phyloP scores from a whole-genome alignment of 2,113 vertebrate species.

The Psephotus haematonotus region DNA sequence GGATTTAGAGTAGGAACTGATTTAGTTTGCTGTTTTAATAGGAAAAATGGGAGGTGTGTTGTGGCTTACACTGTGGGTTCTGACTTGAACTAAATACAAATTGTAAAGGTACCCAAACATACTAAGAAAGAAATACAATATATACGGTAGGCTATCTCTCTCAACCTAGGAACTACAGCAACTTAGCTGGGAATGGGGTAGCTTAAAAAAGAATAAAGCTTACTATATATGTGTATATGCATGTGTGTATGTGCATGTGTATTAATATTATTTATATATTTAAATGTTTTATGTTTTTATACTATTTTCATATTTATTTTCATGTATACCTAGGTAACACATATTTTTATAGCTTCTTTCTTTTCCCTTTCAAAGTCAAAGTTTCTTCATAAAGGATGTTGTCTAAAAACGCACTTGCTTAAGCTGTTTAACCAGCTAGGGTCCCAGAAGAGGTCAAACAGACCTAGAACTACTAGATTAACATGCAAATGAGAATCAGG shows the following conservation, averaged over 20 bases:
- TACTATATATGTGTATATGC: not conserved
- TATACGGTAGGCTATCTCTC: not conserved
- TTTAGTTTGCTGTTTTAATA: not conserved
- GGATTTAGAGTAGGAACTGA: not conserved
- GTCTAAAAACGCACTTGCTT: not conserved
- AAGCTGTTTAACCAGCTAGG: not conserved
- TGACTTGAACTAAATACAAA: not conserved
- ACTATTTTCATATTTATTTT: not conserved
- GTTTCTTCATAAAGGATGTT: not conserved
- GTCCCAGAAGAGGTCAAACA: not conserved
- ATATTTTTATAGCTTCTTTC: not conserved
- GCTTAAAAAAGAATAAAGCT: not conserved
- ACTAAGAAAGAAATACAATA: not conserved
- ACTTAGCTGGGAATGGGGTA: not conserved
- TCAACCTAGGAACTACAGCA: not conserved
- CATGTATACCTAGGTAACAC: not conserved
- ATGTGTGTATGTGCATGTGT: not conserved
- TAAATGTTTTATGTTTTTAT: not conserved
- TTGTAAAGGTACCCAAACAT: not conserved
- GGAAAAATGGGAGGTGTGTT: not conserved
- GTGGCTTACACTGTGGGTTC: not conserved
- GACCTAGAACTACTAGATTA: not conserved
- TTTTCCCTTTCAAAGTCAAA: not conserved
- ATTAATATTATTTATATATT: not conserved
- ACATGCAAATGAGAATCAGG: not conserved